Conservation (phyloP, 1,140 invertebrate genomes). For the Drosophila insularis region DNA sequence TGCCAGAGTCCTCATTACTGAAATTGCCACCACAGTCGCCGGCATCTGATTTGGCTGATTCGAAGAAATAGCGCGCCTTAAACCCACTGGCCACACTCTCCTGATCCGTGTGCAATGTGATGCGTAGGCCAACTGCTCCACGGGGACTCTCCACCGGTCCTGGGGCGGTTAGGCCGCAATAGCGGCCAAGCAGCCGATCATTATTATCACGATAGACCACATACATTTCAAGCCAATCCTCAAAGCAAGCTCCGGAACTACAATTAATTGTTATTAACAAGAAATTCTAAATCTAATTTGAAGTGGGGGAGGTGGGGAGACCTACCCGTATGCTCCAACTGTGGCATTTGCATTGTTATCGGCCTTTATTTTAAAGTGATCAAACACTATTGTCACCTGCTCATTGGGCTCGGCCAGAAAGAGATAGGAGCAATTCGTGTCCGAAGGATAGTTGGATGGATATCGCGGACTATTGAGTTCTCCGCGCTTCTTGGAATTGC, state of each 20-base stretch:
- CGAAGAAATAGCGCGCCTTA: constrained; percentile 94
- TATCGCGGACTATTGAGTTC: constrained; percentile 97
- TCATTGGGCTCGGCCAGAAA: constrained; percentile 93
- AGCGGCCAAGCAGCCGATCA: constrained; percentile 92
- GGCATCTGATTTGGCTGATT: constrained; percentile 92
- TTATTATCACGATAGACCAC: constrained; percentile 91
- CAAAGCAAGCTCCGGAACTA: constrained; percentile 89
- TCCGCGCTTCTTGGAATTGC: constrained; percentile 91
- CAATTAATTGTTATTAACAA: constrained; percentile 25
- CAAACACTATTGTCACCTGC: constrained; percentile 95
- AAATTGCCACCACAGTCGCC: constrained; percentile 96
- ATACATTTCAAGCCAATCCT: constrained; percentile 97
- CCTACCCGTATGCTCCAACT: constrained; percentile 86
- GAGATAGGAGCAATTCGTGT: constrained; percentile 95
- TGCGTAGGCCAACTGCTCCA: constrained; percentile 91
- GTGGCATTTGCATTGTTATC: constrained; percentile 85
- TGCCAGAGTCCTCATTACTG: constrained; percentile 91
- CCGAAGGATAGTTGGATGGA: constrained; percentile 97
- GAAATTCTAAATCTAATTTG: not conserved
- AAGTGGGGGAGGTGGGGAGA: not conserved
- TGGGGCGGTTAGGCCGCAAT: constrained; percentile 92
- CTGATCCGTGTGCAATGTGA: constrained; percentile 92
- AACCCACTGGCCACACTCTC: constrained; percentile 94
- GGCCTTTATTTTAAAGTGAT: constrained; percentile 94
- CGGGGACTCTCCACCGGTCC: constrained; percentile 95